Evolutionary conservation across 2,888 invertebrate genomes (phyloP), one percentile per base, ranked within the genome.

Genomic region (Stenichneumon culpator): DNA sequence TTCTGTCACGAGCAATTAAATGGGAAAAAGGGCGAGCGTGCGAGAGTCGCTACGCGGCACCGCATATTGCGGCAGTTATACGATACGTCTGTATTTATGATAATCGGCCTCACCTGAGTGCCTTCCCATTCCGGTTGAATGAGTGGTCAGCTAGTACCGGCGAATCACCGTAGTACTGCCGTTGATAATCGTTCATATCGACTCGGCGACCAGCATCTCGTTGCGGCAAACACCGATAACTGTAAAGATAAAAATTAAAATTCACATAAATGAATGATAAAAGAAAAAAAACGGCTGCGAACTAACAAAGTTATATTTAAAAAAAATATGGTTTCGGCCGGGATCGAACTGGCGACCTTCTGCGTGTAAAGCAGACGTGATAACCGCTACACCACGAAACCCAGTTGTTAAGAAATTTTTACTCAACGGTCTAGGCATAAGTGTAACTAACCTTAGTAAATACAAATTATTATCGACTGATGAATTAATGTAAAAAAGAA

Each of bases 361-460:
- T 92, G 92, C 92, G 92, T 92, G 92, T 92, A 91, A 92, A 91
- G 92, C 92, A 92, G 91, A 92, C 90, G 92, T 92, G 91, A 92
- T 92, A 90, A 92, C 92, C 91, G 90, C 92, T 92, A 92, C 91
- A 92, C 92, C 89, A 92, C 92, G 91, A 91, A 91, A 91, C 92
- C 92, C 9, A 2, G 6, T 67, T 73, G 0, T 25, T 0, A 32
- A 54, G 3, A 3, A 5, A 19, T 1, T 11, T 50, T 22, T n/a
- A 47, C 36, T 63, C 2, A 7, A 25, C 9, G 14, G 28, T 63
- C 28, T 44, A 22, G 0, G 2, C 11, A 11, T 39, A 39, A 9
- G 39, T 39, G 9, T 39, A 39, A 3, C 28, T 14, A 11, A 57
- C n/a, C 36, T 60, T 14, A 14, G 28, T 60, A 14, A 28, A 25